Evolutionary conservation across 1,140 invertebrate species (phyloP).

Genomic region (Drosophila chauvacae): DNA sequence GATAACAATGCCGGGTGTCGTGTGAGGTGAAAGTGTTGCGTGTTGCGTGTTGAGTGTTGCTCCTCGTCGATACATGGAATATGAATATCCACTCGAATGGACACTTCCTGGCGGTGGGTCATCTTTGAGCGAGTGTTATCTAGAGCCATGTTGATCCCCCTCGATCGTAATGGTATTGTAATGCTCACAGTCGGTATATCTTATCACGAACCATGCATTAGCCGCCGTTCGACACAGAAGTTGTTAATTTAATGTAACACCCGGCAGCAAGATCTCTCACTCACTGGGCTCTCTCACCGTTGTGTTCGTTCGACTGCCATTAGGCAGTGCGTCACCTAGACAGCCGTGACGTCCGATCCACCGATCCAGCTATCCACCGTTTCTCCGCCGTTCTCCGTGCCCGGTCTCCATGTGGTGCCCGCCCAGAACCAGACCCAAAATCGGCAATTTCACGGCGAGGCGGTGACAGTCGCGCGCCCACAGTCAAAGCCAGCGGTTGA

Average conservation of each 20-base stretch:
- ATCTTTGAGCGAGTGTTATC: constrained; percentile 12
- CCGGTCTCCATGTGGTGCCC: background rate
- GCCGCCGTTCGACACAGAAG: constrained; percentile 48
- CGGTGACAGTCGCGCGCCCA: constrained; percentile 68
- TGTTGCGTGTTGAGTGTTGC: background rate
- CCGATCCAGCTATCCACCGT: constrained; percentile 12
- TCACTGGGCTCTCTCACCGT: constrained; percentile 1
- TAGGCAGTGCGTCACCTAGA: constrained; percentile 42
- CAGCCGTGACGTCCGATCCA: constrained; percentile 29
- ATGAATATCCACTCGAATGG: constrained; percentile 2
- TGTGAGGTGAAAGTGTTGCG: constrained; percentile 3
- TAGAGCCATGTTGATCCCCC: constrained; percentile 18
- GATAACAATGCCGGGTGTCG: constrained; percentile 14
- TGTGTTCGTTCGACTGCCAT: constrained; percentile 33
- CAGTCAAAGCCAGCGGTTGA: constrained; percentile 68
- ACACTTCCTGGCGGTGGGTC: constrained; percentile 25
- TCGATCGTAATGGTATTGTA: constrained; percentile 18
- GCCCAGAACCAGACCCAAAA: constrained; percentile 58
- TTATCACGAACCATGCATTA: constrained; percentile 24
- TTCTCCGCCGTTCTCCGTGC: constrained; percentile 15
- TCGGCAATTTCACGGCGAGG: constrained; percentile 35
- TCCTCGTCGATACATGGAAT: background rate
- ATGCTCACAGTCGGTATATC: constrained; percentile 47
- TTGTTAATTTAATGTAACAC: constrained; percentile 45
- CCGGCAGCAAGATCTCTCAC: constrained; percentile 27